Percentiles rank a stretch among this genome's conserved stretches.
Evolutionary conservation across 2,797 vertebrate species (phyloP).

Genomic region (Enteromius thamalakanensis): DNA sequence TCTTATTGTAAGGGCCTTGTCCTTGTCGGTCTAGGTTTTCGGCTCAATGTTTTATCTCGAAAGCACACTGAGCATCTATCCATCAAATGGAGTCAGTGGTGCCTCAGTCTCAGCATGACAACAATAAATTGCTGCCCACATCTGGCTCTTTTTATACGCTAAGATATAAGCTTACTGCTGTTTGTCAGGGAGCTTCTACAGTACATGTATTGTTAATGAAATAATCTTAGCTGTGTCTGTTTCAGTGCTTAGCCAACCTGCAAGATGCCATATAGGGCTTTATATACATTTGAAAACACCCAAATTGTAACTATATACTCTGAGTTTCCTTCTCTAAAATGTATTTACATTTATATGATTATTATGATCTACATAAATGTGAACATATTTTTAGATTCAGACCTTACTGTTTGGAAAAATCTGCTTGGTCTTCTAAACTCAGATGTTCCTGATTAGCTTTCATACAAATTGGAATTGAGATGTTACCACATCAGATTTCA

Average conservation of each 20-base stretch:
- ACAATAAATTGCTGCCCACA: constrained; percentile 54
- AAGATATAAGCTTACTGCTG: constrained; percentile 52
- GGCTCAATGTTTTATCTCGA: constrained; percentile 14
- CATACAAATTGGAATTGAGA: background rate
- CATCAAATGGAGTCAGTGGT: constrained; percentile 17
- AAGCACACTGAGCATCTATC: constrained; percentile 16
- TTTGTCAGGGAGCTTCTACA: constrained; percentile 34
- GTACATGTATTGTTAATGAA: background rate
- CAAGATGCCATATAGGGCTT: background rate
- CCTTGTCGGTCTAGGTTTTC: background rate
- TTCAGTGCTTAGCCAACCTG: background rate
- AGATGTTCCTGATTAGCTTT: background rate
- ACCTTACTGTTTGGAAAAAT: background rate
- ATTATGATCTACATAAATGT: background rate
- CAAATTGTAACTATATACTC: background rate
- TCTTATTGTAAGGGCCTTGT: constrained; percentile 1
- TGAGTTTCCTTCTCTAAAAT: background rate
- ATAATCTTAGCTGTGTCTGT: background rate
- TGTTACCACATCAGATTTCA: background rate
- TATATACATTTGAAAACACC: background rate
- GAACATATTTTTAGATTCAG: background rate
- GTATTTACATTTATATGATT: background rate
- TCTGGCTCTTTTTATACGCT: constrained; percentile 59
- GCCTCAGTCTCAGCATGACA: constrained; percentile 33
- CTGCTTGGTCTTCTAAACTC: background rate